Evolutionary conservation across 2,113 vertebrate genomes (phyloP).

Genomic region (Brienomyrus brachyistius): DNA sequence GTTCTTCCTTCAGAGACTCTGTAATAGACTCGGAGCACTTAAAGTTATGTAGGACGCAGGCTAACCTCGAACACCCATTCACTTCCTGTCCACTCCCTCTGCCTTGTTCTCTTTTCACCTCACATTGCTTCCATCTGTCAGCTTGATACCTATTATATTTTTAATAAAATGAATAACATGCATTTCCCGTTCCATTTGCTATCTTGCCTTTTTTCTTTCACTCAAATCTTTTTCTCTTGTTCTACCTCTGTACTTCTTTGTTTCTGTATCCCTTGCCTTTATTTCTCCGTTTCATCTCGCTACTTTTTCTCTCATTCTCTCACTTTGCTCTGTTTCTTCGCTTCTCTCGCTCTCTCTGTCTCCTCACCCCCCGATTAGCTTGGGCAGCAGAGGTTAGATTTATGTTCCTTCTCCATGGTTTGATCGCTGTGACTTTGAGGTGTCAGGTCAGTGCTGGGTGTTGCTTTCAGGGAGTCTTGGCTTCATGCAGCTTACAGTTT

Average conservation of each 20-base stretch:
- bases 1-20: neutral
- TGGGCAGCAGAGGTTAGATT: slow-evolving; percentile 16
- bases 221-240: neutral
- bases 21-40: slow-evolving; percentile 12
- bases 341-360: neutral
- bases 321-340: neutral
- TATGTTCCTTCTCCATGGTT: slow-evolving; percentile 15
- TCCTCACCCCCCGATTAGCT: neutral
- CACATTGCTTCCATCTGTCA: neutral
- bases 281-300: neutral
- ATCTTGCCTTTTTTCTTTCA: neutral
- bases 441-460: slow-evolving; percentile 24
- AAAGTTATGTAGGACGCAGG: slow-evolving; percentile 12
- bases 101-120: neutral
- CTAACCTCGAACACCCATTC: neutral
- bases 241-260: neutral
- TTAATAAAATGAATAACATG: neutral
- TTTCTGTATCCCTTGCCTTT: neutral
- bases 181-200: neutral
- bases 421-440: slow-evolving; percentile 23
- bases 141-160: neutral
- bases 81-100: neutral
- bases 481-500: neutral
- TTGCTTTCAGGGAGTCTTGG: slow-evolving; percentile 17
- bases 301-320: neutral